A percentile compares a stretch with the other conserved stretches of the same genome.
Conservation (phyloP, 2,797 vertebrate genomes). For the Simalia tracyae region DNA sequence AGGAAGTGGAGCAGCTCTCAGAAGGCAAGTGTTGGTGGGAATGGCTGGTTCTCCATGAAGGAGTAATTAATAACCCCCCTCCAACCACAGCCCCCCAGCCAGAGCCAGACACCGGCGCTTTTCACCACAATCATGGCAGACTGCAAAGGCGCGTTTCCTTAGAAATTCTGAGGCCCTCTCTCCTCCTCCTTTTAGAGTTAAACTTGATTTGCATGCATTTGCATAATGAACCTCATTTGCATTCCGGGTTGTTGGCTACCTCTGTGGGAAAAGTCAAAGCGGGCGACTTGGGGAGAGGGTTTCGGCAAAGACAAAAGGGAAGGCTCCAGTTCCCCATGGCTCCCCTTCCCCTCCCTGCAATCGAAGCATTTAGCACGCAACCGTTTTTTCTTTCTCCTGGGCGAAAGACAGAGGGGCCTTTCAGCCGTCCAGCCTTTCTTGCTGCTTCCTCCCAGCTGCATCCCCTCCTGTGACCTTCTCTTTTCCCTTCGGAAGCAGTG, state of each 20-base stretch:
- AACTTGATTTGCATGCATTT: conserved; percentile 98
- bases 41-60: not conserved
- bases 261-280: conserved; percentile 92
- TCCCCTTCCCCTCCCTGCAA: conserved; percentile 35
- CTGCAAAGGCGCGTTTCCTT: conserved; percentile 66
- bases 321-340: conserved; percentile 54
- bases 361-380: conserved; percentile 46
- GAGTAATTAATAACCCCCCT: not conserved
- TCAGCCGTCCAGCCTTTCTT: not conserved
- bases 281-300: conserved; percentile 64
- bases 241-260: conserved; percentile 95
- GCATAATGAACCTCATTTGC: conserved; percentile 99
- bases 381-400: conserved; percentile 48
- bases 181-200: conserved; percentile 85
- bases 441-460: conserved; percentile 8
- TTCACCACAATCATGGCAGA: conserved; percentile 21
- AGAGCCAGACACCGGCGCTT: conserved; percentile 38
- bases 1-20: not conserved
- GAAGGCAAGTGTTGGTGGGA: not conserved
- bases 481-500: conserved; percentile 8
- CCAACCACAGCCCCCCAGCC: conserved; percentile 36
- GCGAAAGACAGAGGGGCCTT: conserved; percentile 45
- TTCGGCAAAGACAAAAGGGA: conserved; percentile 68
- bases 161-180: conserved; percentile 79
- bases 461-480: conserved; percentile 36